phyloP scores from a whole-genome alignment of 2,797 vertebrate species.

The Clarias fuscus region DNA sequence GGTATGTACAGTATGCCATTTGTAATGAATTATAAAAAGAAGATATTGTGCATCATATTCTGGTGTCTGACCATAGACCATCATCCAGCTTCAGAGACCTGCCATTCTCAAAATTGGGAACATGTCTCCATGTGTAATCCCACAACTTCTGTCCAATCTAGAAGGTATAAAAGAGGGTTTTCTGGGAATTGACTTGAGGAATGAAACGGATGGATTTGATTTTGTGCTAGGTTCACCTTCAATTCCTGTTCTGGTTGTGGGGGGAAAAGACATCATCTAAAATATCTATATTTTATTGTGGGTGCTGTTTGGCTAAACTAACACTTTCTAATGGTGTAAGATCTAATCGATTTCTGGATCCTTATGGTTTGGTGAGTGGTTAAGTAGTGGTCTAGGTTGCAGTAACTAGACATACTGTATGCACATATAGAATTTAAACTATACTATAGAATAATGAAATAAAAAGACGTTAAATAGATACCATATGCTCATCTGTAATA shows the following conservation, averaged over 20 bases:
- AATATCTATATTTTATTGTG: background rate
- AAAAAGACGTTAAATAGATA: background rate
- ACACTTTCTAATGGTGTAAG: background rate
- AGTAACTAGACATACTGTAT: background rate
- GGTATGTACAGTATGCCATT: background rate
- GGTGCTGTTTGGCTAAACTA: background rate
- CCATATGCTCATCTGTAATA: background rate
- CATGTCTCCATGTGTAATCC: background rate
- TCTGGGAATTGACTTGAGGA: background rate
- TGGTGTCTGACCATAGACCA: background rate
- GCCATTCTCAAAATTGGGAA: background rate
- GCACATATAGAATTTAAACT: background rate
- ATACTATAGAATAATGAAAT: background rate
- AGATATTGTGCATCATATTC: background rate
- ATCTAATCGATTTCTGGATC: background rate
- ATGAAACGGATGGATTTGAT: background rate
- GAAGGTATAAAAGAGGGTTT: background rate
- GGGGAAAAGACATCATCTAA: background rate
- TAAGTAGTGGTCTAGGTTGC: background rate
- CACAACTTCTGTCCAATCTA: background rate
- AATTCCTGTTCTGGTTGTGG: background rate
- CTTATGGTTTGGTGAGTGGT: background rate
- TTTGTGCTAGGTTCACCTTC: background rate
- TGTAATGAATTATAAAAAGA: conserved; percentile 1
- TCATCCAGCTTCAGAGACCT: background rate